A percentile compares a stretch with the other conserved stretches of the same genome.
Conservation (phyloP, 1,140 invertebrate genomes). For the Drosophila bipectinata region DNA sequence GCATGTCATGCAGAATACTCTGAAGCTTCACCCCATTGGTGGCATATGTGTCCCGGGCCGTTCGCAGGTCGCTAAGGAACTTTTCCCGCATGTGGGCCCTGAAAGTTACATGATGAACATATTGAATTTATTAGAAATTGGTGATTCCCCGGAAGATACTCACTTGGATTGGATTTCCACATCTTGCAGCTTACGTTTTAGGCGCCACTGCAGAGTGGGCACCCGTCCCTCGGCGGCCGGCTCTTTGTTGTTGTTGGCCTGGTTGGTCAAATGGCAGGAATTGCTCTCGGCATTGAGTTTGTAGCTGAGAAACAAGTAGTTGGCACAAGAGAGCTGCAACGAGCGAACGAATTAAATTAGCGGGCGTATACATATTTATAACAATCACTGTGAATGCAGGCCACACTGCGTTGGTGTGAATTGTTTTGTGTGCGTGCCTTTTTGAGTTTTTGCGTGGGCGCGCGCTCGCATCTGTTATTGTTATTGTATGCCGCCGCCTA, state of each 20-base stretch:
- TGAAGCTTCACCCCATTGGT: conserved; percentile 91
- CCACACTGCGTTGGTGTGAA: conserved; percentile 24
- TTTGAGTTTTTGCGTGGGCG: conserved; percentile 65
- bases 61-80: conserved; percentile 96
- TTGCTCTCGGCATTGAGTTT: conserved; percentile 88
- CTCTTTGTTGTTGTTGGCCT: conserved; percentile 87
- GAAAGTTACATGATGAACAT: conserved; percentile 58
- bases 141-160: conserved; percentile 31
- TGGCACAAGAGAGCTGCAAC: conserved; percentile 92
- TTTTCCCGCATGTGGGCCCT: conserved; percentile 99
- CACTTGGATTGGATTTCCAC: conserved; percentile 97
- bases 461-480: conserved; percentile 57
- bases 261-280: conserved; percentile 89
- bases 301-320: conserved; percentile 95
- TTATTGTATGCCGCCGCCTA: conserved; percentile 45
- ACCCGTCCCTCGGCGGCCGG: conserved; percentile 87
- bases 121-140: background rate
- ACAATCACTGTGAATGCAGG: conserved; percentile 35
- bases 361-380: conserved; percentile 8
- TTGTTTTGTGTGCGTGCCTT: conserved; percentile 19
- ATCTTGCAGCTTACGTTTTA: conserved; percentile 94
- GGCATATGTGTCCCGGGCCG: conserved; percentile 94
- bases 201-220: conserved; percentile 86
- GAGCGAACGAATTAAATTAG: background rate
- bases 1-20: conserved; percentile 94